These are phyloP conservation scores for Gibbula magus DNA, from an alignment of 2,888 invertebrate species.

Conservation along the genomic window DNA sequence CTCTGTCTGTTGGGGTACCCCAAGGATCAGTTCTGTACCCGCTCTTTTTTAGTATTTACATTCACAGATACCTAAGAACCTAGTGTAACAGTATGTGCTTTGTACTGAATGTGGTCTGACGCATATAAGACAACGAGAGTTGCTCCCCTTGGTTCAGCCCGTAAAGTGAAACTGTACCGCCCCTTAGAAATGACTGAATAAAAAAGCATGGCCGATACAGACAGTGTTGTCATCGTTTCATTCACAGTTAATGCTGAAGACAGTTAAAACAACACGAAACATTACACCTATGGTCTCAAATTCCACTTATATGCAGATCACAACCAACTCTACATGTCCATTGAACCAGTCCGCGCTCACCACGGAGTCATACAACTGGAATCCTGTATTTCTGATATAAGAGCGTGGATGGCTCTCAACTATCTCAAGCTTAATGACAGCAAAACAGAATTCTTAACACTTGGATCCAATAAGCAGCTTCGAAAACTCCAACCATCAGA, in stretches of 20 bases:
- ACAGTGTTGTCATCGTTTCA: no score
- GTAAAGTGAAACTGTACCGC: no score
- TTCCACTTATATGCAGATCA: not conserved
- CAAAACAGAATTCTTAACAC: not conserved
- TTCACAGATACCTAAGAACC: no score
- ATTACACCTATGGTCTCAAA: not conserved
- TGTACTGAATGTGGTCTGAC: no score
- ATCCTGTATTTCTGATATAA: not conserved
- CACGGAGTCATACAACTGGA: not conserved
- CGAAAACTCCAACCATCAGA: not conserved
- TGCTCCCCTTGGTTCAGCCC: no score
- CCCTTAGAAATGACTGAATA: no score
- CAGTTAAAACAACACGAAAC: not conserved
- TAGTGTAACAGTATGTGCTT: no score
- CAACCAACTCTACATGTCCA: not conserved
- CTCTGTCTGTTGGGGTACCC: not conserved
- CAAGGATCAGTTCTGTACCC: not conserved
- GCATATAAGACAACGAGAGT: no score
- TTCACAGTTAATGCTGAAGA: no score
- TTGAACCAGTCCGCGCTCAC: not conserved
- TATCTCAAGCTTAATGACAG: not conserved
- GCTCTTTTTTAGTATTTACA: not conserved
- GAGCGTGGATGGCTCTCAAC: not conserved
- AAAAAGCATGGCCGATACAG: no score
- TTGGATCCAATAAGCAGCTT: not conserved